These are phyloP conservation scores for Ormyrus nitidulus DNA, from an alignment of 2,888 invertebrate species.

Conservation along the genomic window DNA sequence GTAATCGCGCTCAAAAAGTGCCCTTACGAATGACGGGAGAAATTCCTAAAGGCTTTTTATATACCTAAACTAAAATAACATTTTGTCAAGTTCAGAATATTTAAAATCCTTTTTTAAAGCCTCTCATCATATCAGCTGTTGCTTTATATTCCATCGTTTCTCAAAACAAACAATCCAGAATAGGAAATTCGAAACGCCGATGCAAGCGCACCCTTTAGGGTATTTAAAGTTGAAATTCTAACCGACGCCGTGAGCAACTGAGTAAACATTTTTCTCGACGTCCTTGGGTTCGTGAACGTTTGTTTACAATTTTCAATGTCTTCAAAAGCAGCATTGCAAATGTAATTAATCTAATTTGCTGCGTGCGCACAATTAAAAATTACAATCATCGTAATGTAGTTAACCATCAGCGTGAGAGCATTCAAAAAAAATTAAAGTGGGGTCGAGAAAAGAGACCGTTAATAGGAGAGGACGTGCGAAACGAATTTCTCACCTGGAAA, in stretches of 20 bases:
- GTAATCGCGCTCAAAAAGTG: no score
- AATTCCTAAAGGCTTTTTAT: no score
- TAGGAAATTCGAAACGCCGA: neutral
- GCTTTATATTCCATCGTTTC: no score
- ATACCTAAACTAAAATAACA: no score
- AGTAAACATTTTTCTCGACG: neutral
- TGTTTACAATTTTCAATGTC: conserved; percentile 22
- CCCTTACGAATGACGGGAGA: no score
- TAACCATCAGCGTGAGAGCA: neutral
- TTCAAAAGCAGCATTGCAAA: no score
- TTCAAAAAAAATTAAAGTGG: neutral
- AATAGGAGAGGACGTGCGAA: neutral
- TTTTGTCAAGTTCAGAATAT: no score
- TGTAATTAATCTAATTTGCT: neutral
- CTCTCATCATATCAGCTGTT: no score
- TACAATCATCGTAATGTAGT: conserved; percentile 15
- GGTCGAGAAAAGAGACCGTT: neutral
- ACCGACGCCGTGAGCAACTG: conserved; percentile 22
- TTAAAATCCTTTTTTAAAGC: no score
- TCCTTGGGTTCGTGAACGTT: neutral
- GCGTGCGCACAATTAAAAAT: neutral
- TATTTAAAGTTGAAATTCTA: conserved; percentile 37
- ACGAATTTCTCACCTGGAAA: conserved; percentile 13
- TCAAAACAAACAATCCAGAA: no score
- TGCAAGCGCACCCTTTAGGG: neutral